A percentile compares a stretch with the other conserved stretches of the same genome.
These are phyloP conservation scores for Resseliella maxima DNA, from an alignment of 2,888 invertebrate genomes.

Conservation along the genomic window DNA sequence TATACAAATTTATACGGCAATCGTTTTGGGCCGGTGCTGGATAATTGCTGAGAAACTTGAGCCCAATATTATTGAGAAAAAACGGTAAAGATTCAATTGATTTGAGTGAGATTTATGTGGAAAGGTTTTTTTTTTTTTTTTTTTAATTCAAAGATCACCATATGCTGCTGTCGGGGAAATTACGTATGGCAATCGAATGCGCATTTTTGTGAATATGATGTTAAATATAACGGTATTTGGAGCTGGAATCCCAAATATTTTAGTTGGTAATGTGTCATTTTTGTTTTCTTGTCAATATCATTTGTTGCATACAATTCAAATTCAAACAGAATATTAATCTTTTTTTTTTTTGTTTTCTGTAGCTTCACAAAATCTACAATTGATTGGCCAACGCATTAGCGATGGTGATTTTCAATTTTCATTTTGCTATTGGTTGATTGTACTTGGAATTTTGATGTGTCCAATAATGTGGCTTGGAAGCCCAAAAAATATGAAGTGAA, in stretches of 20 bases:
- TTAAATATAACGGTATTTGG: conserved; percentile 82
- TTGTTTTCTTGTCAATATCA: background rate
- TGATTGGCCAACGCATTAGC: conserved; percentile 79
- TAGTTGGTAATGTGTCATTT: conserved; percentile 72
- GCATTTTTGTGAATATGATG: conserved; percentile 75
- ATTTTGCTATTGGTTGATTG: conserved; percentile 85
- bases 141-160: conserved; percentile 75
- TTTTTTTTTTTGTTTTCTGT: conserved; percentile 56
- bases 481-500: conserved; percentile 90
- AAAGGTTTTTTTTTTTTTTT: conserved; percentile 29
- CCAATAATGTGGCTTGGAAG: conserved; percentile 90
- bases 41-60: conserved; percentile 78
- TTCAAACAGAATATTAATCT: background rate
- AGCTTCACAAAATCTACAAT: conserved; percentile 84
- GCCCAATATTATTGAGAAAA: conserved; percentile 74
- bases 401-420: conserved; percentile 75
- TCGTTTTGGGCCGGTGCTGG: conserved; percentile 84
- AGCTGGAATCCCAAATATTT: conserved; percentile 81
- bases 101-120: background rate
- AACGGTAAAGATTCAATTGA: conserved; percentile 66
- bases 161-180: conserved; percentile 86
- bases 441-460: conserved; percentile 79
- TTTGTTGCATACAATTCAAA: background rate
- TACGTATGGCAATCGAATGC: conserved; percentile 75
- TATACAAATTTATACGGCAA: conserved; percentile 84